Percentiles rank a stretch among this genome's conserved stretches.
phyloP scores from a whole-genome alignment of 2,888 invertebrate species.

The Phoenoteleia sp. region DNA sequence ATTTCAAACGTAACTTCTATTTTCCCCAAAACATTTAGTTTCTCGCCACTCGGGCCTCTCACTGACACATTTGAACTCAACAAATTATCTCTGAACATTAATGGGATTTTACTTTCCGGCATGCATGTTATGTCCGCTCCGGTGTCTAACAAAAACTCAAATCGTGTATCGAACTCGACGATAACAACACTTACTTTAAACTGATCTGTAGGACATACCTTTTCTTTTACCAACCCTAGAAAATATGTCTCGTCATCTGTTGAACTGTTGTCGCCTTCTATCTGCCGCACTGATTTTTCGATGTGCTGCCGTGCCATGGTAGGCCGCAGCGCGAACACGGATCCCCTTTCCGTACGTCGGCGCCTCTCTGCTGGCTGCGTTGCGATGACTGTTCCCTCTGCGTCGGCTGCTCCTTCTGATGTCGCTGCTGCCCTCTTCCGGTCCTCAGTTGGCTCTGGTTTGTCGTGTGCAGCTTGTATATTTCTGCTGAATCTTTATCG shows the following conservation, averaged over 20 bases:
- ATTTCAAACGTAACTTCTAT: not conserved
- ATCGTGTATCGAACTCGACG: not conserved
- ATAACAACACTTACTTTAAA: not conserved
- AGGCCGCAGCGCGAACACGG: constrained; percentile 41
- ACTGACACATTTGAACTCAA: constrained; percentile 30
- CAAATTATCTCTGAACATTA: constrained; percentile 21
- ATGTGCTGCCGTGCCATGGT: constrained; percentile 29
- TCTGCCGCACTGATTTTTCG: not conserved
- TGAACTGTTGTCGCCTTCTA: not conserved
- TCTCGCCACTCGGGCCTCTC: constrained; percentile 53
- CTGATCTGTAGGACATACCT: not conserved
- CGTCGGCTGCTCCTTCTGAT: not conserved
- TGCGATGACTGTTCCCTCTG: not conserved
- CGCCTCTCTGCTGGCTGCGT: not conserved
- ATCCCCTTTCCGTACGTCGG: too few relatives aligned
- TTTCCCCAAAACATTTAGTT: constrained; percentile 27
- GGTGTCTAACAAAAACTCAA: constrained; percentile 53
- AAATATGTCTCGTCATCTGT: not conserved
- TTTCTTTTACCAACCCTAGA: not conserved
- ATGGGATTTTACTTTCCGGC: constrained; percentile 13
- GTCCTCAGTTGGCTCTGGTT: too few relatives aligned
- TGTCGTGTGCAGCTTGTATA: constrained; percentile 2
- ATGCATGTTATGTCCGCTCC: constrained; percentile 63
- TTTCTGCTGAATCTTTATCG: not conserved
- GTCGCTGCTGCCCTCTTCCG: not conserved